A percentile compares a stretch with the other conserved stretches of the same genome.
Evolutionary conservation across 1,140 invertebrate genomes (phyloP).

Genomic region (Drosophila repletoides): DNA sequence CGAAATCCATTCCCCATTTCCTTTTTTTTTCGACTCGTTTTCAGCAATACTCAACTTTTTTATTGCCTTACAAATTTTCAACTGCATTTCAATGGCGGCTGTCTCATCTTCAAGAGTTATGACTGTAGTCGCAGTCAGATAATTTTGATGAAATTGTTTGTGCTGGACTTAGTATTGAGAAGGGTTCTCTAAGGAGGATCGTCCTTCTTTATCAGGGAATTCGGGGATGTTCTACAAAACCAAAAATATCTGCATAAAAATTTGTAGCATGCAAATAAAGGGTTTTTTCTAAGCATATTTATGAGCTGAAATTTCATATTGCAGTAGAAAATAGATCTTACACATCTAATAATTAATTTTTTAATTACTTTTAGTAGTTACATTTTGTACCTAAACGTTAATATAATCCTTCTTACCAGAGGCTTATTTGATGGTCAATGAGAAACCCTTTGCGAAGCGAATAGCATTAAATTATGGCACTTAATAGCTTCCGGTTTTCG

Average conservation of each 20-base stretch:
- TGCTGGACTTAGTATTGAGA: no score
- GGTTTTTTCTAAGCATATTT: background rate
- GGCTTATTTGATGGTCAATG: no score
- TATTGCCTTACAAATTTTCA: conserved; percentile 27
- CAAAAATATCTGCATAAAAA: conserved; percentile 13
- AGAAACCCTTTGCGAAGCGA: no score
- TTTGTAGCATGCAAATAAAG: conserved; percentile 4
- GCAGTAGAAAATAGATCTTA: no score
- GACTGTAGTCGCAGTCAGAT: conserved; percentile 5
- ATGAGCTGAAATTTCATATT: background rate
- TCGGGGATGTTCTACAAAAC: background rate
- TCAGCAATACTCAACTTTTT: conserved; percentile 1
- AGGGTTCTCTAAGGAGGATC: no score
- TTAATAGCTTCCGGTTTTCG: conserved; percentile 73
- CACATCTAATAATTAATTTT: no score
- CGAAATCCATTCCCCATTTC: conserved; percentile 9
- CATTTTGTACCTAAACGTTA: no score
- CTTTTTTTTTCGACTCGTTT: conserved; percentile 1
- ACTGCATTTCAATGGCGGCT: conserved; percentile 24
- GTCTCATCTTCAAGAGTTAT: conserved; percentile 27
- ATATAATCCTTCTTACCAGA: background rate
- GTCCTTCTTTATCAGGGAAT: no score
- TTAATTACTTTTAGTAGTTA: background rate
- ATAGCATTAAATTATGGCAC: conserved; percentile 30
- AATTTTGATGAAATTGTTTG: conserved; percentile 30